Conservation (phyloP, 1,140 invertebrate species). For the Diprion similis region DNA sequence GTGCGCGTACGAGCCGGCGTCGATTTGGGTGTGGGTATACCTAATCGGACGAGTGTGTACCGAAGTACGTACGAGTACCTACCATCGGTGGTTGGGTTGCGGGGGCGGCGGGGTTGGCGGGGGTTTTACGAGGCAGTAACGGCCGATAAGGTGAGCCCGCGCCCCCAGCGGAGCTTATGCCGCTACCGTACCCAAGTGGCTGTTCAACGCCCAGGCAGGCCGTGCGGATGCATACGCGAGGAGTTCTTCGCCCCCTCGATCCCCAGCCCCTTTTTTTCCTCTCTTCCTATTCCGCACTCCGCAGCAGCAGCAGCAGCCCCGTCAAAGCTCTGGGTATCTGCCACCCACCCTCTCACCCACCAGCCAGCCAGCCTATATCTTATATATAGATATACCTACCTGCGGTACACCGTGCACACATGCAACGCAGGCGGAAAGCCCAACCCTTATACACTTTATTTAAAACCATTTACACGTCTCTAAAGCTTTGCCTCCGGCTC, state of each 20-base stretch:
- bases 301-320: too few species aligned
- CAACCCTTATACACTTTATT: conserved; percentile 43
- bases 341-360: too few species aligned
- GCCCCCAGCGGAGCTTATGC: conserved; percentile 54
- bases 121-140: conserved; percentile 63
- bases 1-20: not conserved
- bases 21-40: conserved; percentile 12
- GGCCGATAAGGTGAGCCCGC: conserved; percentile 62
- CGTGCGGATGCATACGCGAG: conserved; percentile 29
- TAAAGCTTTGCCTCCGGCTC: too few species aligned
- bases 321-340: too few species aligned
- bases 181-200: conserved; percentile 60
- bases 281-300: not conserved
- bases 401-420: too few species aligned
- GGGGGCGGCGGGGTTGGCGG: conserved; percentile 45
- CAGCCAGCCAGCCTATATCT: too few species aligned
- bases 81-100: too few species aligned
- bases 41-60: conserved; percentile 13
- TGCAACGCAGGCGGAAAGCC: too few species aligned
- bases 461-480: conserved; percentile 40
- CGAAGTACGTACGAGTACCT: conserved; percentile 27
- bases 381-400: too few species aligned
- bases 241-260: conserved; percentile 23
- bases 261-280: conserved; percentile 17
- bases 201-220: conserved; percentile 46